Percentiles rank a stretch among this genome's conserved stretches.
Conservation (phyloP, 2,888 invertebrate species). For the Trichopoda pennipes region DNA sequence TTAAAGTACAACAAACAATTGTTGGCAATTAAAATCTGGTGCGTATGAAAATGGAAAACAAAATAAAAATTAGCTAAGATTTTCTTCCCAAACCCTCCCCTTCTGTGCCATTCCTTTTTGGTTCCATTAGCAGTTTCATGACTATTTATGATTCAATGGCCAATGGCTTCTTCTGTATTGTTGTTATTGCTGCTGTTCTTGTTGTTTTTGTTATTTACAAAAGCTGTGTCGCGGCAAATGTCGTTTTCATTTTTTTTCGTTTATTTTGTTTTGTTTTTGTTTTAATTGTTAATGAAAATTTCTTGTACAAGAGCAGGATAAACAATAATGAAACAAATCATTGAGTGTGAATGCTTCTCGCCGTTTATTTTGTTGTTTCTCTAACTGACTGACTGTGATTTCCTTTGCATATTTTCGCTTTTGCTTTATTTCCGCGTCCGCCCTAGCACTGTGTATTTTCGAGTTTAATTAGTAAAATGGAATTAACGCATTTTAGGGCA, state of each 20-base stretch:
- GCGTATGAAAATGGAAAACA: conserved; percentile 56
- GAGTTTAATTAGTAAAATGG: conserved; percentile 80
- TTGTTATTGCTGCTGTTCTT: conserved; percentile 2
- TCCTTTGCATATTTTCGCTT: conserved; percentile 57
- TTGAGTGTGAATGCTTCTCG: conserved; percentile 77
- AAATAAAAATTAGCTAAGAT: conserved; percentile 51
- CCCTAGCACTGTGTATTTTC: conserved; percentile 72
- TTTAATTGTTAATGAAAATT: conserved; percentile 80
- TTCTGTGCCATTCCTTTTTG: neutral
- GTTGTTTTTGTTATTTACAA: conserved; percentile 16
- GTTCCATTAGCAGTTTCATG: conserved; percentile 2
- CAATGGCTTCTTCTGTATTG: conserved; percentile 56
- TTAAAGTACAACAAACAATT: conserved; percentile 64
- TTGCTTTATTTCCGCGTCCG: conserved; percentile 66
- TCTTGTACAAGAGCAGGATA: conserved; percentile 73
- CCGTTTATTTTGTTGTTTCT: conserved; percentile 49
- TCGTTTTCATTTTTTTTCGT: conserved; percentile 72
- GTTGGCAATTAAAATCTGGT: conserved; percentile 71
- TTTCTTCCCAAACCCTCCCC: neutral
- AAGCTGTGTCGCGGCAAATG: conserved; percentile 66
- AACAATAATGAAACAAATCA: conserved; percentile 79
- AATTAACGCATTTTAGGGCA: conserved; percentile 77
- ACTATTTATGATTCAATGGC: conserved; percentile 58
- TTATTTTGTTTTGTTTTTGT: conserved; percentile 71
- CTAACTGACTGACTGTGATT: conserved; percentile 63